Percentiles rank a stretch among this genome's conserved stretches.
Conservation (phyloP, 2,113 vertebrate species). For the Phocoena sinus region DNA sequence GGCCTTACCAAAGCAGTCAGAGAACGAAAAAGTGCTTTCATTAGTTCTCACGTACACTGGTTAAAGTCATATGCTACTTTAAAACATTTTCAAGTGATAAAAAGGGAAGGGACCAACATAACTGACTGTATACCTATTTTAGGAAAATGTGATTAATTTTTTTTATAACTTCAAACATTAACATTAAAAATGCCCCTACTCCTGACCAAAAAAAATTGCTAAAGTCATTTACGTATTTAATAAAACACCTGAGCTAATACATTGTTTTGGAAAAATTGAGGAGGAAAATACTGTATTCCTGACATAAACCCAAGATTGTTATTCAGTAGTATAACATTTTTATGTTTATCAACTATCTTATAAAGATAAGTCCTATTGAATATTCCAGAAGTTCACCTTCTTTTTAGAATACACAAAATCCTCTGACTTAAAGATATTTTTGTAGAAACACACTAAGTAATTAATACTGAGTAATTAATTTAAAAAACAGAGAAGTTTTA, state of each 20-base stretch:
- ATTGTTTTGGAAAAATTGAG: not conserved
- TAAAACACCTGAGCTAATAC: not conserved
- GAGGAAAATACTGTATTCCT: slow-evolving; percentile 1
- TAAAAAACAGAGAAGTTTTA: slow-evolving; percentile 33
- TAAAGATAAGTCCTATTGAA: not conserved
- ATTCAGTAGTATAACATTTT: slow-evolving; percentile 18
- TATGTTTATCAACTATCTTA: slow-evolving; percentile 1
- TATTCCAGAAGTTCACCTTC: slow-evolving; percentile 3
- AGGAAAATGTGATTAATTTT: slow-evolving; percentile 38
- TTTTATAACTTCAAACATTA: slow-evolving; percentile 33
- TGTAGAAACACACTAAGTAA: slow-evolving; percentile 36
- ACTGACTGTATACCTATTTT: slow-evolving; percentile 17
- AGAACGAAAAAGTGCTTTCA: not conserved
- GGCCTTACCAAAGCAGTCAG: slow-evolving; percentile 6
- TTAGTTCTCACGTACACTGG: not conserved
- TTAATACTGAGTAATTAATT: slow-evolving; percentile 20
- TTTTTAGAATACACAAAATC: slow-evolving; percentile 32
- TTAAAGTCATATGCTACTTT: slow-evolving; percentile 11
- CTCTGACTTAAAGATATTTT: not conserved
- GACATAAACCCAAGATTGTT: not conserved
- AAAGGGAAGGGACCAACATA: not conserved
- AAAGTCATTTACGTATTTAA: not conserved
- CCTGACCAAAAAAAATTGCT: not conserved
- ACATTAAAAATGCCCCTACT: slow-evolving; percentile 19
- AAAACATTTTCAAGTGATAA: slow-evolving; percentile 13